Evolutionary conservation across 2,888 invertebrate genomes (phyloP).

Genomic region (Lasioglossum figueresi): DNA sequence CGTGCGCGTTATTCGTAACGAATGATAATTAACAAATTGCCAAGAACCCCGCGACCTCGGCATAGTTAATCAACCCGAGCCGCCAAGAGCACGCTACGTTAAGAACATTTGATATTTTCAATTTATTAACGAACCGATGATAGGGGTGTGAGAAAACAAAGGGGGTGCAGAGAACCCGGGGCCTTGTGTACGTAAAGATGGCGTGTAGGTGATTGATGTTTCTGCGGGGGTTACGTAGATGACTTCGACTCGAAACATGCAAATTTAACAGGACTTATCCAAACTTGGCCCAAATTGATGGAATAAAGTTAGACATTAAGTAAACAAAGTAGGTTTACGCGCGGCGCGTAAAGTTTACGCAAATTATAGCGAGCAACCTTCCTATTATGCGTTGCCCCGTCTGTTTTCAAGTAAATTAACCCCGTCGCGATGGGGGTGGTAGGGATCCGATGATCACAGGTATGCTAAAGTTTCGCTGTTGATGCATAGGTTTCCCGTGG

Average conservation of each 20-base stretch:
- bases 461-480: conserved; percentile 39
- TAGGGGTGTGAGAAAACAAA: background rate
- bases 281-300: conserved; percentile 60
- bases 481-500: conserved; percentile 15
- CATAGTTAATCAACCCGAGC: conserved; percentile 28
- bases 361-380: conserved; percentile 63
- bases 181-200: conserved; percentile 17
- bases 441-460: conserved; percentile 48
- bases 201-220: conserved; percentile 53
- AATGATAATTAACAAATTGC: conserved; percentile 22
- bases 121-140: conserved; percentile 41
- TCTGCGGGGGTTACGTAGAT: conserved; percentile 32
- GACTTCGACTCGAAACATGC: conserved; percentile 50
- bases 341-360: conserved; percentile 53
- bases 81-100: background rate
- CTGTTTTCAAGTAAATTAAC: conserved; percentile 63
- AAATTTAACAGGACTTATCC: conserved; percentile 59
- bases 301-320: conserved; percentile 65
- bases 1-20: background rate
- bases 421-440: conserved; percentile 27
- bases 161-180: background rate
- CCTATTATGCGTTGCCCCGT: conserved; percentile 58
- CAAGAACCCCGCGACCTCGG: background rate
- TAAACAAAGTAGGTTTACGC: conserved; percentile 64
- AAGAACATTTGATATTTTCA: conserved; percentile 41